Base-by-base conservation (phyloP, 2,888 invertebrate species). In the Hecatera dysodea region DNA sequence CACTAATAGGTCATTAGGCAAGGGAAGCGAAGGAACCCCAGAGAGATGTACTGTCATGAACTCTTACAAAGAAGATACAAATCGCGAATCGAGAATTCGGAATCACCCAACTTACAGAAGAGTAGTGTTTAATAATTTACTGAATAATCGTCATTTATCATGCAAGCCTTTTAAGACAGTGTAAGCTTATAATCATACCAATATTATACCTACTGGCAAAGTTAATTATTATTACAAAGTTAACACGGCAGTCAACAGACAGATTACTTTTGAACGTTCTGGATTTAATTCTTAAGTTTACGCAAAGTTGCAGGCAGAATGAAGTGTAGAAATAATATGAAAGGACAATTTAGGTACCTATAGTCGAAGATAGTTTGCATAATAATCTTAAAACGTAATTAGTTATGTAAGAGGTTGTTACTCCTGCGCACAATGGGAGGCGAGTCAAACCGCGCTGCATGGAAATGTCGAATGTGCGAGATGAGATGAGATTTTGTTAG, bases 351-450 rank as follows among this genome's bases (percentile, higher is more conserved):
- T 65, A 39, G 29, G 29, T 33, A 70, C 27, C 8, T 17, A 55
- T 42, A 44, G 53, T n/a, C 9, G 15, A 59, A 67, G 44, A 65
- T 50, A 61, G 75, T 82, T 73, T 76, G 72, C 72, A 74, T 80
- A 79, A 82, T 69, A 65, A 53, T 53, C 24, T 74, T 70, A 71
- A 55, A 68, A 67, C 66, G 64, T 74, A 74, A 84, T 83, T 78
- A 80, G 53, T 65, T 78, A 80, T 63, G 57, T 72, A 80, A 84
- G 75, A 82, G 72, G 73, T 73, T 75, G 62, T 82, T 82, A 74
- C 66, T 66, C 75, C 71, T 66, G 53, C 50, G 52, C 17, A 52
- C 36, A 72, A 73, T 75, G 53, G 78, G 66, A 67, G 79, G 67
- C 73, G 67, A 67, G 44, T 46, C 42, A 15, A 72, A 33, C 24